These are phyloP conservation scores for Elegia similella DNA, from an alignment of 2,888 invertebrate species.

Conservation along the genomic window DNA sequence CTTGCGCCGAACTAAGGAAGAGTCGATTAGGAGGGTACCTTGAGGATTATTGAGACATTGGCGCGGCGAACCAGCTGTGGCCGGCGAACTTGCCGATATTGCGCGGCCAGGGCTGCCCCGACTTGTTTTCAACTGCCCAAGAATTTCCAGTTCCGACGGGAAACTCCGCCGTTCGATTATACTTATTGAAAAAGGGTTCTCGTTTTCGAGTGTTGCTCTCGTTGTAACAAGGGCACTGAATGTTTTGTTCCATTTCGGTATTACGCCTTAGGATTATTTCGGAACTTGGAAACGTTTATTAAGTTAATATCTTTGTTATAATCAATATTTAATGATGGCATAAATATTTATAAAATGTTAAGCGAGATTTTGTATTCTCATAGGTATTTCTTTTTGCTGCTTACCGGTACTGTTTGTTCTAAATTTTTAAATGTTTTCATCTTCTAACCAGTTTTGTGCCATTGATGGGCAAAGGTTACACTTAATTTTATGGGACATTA, in stretches of 20 bases:
- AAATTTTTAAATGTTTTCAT: too few species aligned
- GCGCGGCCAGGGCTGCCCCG: slow-evolving; percentile 62
- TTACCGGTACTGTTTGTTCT: too few species aligned
- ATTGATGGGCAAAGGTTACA: too few species aligned
- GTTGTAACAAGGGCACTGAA: slow-evolving; percentile 40
- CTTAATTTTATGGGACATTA: too few species aligned
- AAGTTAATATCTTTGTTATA: neutral
- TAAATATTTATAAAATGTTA: too few species aligned
- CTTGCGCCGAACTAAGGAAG: slow-evolving; percentile 76
- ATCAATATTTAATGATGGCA: neutral
- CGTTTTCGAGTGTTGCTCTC: slow-evolving; percentile 46
- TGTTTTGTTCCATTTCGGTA: slow-evolving; percentile 13
- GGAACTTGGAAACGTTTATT: neutral
- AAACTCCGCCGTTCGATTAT: slow-evolving; percentile 71
- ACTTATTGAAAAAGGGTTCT: slow-evolving; percentile 64
- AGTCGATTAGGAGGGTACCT: slow-evolving; percentile 80
- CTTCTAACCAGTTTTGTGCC: too few species aligned
- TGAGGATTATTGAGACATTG: slow-evolving; percentile 80
- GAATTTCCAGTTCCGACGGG: slow-evolving; percentile 55
- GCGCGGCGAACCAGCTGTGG: slow-evolving; percentile 72
- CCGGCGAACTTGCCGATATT: slow-evolving; percentile 72
- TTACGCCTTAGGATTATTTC: neutral
- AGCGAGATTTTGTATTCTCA: too few species aligned
- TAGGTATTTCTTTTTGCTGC: too few species aligned
- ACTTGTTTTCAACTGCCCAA: slow-evolving; percentile 75